phyloP scores from a whole-genome alignment of 1,140 invertebrate species.

The Centruroides sculpturatus region DNA sequence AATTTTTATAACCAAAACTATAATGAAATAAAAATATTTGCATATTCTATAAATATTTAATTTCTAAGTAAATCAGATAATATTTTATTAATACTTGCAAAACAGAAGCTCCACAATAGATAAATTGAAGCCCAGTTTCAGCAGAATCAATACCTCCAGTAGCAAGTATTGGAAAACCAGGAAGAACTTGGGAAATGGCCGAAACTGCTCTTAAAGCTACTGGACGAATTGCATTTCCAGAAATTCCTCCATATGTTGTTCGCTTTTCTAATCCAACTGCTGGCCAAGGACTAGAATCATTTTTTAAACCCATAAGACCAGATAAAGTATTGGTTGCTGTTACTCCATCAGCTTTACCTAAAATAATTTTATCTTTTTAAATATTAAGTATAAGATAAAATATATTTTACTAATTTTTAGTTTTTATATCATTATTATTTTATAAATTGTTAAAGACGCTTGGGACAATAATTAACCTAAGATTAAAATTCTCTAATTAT shows the following conservation, averaged over 20 bases:
- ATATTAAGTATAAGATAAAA: too few relatives aligned
- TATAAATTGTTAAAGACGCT: too few relatives aligned
- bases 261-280: slow-evolving; percentile 58
- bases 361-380: neutral
- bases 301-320: slow-evolving; percentile 74
- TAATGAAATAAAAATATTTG: too few relatives aligned
- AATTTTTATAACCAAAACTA: too few relatives aligned
- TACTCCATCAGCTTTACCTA: slow-evolving; percentile 80
- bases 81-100: slow-evolving; percentile 49
- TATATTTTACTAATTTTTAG: too few relatives aligned
- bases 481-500: too few relatives aligned
- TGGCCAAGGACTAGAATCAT: slow-evolving; percentile 77
- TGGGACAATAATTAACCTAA: too few relatives aligned
- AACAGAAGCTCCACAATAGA: slow-evolving; percentile 77
- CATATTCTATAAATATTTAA: too few relatives aligned
- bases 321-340: slow-evolving; percentile 94
- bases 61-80: too few relatives aligned
- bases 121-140: slow-evolving; percentile 79
- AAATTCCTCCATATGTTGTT: slow-evolving; percentile 93
- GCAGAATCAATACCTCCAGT: slow-evolving; percentile 94
- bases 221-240: slow-evolving; percentile 87
- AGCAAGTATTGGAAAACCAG: slow-evolving; percentile 81
- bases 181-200: slow-evolving; percentile 61
- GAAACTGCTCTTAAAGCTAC: slow-evolving; percentile 81
- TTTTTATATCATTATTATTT: too few relatives aligned